Conservation (phyloP, 2,888 invertebrate species). For the Watsonalla binaria region DNA sequence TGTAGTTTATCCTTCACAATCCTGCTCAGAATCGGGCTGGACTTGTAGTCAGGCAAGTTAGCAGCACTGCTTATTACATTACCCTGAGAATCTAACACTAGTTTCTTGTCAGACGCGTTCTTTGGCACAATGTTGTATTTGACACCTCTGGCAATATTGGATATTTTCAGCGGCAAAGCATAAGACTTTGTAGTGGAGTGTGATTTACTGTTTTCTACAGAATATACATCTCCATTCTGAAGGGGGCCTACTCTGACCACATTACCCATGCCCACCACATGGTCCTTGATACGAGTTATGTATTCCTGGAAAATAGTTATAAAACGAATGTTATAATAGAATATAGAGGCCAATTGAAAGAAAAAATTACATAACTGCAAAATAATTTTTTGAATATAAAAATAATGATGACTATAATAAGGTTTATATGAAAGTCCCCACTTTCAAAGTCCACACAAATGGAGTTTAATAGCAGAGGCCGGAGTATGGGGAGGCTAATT, state of each 20-base stretch:
- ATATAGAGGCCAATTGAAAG: no score
- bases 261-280: constrained; percentile 86
- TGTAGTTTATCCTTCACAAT: constrained; percentile 74
- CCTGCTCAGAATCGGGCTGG: constrained; percentile 68
- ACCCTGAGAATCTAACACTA: constrained; percentile 68
- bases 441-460: no score
- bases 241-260: constrained; percentile 81
- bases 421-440: not conserved
- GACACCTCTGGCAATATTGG: constrained; percentile 66
- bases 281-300: constrained; percentile 80
- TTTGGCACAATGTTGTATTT: constrained; percentile 73
- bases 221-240: constrained; percentile 67
- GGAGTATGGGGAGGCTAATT: not conserved
- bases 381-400: not conserved
- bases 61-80: constrained; percentile 73
- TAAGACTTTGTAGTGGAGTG: constrained; percentile 66
- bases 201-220: constrained; percentile 63
- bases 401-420: not conserved
- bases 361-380: not conserved
- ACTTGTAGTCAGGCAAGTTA: constrained; percentile 68
- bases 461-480: no score
- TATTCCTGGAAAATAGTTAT: constrained; percentile 54
- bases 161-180: constrained; percentile 70
- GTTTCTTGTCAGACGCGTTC: constrained; percentile 71
- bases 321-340: no score